Conservation (phyloP, 2,113 vertebrate genomes). For the Oncorhynchus mykiss region DNA sequence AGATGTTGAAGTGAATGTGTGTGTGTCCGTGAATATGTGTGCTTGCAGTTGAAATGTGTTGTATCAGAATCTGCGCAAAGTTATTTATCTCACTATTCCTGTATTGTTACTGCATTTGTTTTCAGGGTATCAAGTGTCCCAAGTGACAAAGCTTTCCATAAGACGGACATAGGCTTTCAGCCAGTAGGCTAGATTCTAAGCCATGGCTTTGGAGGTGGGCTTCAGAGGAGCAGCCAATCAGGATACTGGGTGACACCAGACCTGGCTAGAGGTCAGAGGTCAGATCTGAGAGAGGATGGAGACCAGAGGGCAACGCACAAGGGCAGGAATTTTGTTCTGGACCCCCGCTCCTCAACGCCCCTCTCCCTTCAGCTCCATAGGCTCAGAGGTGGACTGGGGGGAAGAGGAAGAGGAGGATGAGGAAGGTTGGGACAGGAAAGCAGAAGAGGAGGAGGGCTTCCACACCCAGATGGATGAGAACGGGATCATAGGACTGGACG, state of each 20-base stretch:
- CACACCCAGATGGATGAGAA: conserved; percentile 70
- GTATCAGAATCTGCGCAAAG: too few relatives aligned
- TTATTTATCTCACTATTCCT: too few relatives aligned
- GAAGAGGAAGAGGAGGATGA: conserved; percentile 23
- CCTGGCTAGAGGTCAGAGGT: conserved; percentile 26
- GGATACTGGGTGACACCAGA: conserved; percentile 6
- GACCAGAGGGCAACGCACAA: conserved; percentile 32
- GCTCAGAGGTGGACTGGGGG: conserved; percentile 53
- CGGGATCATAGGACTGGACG: conserved; percentile 71
- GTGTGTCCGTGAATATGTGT: background rate
- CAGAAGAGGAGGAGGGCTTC: conserved; percentile 53
- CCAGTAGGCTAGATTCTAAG: background rate
- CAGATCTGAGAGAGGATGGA: background rate
- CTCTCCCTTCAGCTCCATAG: conserved; percentile 46
- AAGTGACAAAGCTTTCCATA: background rate
- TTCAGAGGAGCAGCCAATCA: conserved; percentile 9
- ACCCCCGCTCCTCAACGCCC: conserved; percentile 35
- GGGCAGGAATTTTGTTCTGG: conserved; percentile 32
- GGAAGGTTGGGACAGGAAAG: conserved; percentile 28
- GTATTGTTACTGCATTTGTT: background rate
- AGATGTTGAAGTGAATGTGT: background rate
- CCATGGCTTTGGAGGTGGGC: conserved; percentile 31
- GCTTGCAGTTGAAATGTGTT: background rate
- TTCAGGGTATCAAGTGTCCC: background rate
- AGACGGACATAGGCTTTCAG: background rate